These are phyloP conservation scores for Sminthopsis crassicaudata DNA, from an alignment of 2,113 vertebrate genomes.

Conservation along the genomic window DNA sequence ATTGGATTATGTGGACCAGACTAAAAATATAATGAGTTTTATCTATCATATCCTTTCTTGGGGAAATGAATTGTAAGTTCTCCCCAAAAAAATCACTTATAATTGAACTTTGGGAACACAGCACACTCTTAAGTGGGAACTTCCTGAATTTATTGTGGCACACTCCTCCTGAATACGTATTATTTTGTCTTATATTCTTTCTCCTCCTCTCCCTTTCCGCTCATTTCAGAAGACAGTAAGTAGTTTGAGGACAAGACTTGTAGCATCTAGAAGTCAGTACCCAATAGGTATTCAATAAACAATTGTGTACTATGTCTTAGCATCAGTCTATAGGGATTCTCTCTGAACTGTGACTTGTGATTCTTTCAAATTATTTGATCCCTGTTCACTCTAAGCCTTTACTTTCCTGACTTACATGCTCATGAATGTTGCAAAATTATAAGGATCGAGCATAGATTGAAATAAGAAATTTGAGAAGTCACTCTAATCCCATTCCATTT, in stretches of 20 bases:
- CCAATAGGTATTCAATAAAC: slow-evolving; percentile 42
- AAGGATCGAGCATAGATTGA: background rate
- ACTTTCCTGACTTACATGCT: background rate
- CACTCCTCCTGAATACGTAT: background rate
- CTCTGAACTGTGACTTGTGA: background rate
- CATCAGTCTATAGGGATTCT: background rate
- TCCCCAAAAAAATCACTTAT: background rate
- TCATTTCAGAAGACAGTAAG: background rate
- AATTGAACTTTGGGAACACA: slow-evolving; percentile 36
- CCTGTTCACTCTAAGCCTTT: background rate
- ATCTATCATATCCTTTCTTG: slow-evolving; percentile 46
- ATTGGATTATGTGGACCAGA: background rate
- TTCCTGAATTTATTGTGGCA: slow-evolving; percentile 14
- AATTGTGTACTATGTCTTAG: background rate
- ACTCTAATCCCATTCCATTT: background rate
- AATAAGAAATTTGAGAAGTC: background rate
- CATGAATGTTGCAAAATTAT: background rate
- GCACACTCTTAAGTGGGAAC: slow-evolving; percentile 9
- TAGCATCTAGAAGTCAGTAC: background rate
- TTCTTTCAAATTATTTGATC: background rate
- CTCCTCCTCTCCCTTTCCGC: background rate
- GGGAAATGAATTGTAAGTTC: slow-evolving; percentile 29
- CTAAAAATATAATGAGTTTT: background rate
- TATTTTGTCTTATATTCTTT: slow-evolving; percentile 1
- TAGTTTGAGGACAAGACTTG: background rate